Percentiles rank a stretch among this genome's conserved stretches.
These are phyloP conservation scores for western clawed frog (Xenopus tropicalis) DNA, from an alignment of 2,113 vertebrate genomes.

Conservation along the genomic window UCB_Xtro_10.0 CM004443.2:207572001-207572500, in stretches of 20 bases:
- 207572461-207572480: background rate
- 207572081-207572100: too few relatives aligned
- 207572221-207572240: conserved; percentile 16
- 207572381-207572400: background rate
- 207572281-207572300: too few relatives aligned
- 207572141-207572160: background rate
- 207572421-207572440: background rate
- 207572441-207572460: background rate
- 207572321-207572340: background rate
- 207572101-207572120: too few relatives aligned
- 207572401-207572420: conserved; percentile 14
- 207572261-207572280: background rate
- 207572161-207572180: conserved; percentile 18
- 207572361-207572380: background rate
- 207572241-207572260: conserved; percentile 34
- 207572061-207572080: too few relatives aligned
- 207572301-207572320: too few relatives aligned
- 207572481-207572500: background rate
- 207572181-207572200: background rate
- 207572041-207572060: too few relatives aligned
- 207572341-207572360: background rate
- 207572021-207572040: too few relatives aligned
- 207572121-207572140: too few relatives aligned
- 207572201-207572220: conserved; percentile 38
- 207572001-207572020: too few relatives aligned